Evolutionary conservation across 2,113 vertebrate genomes (phyloP).

Genomic region (Periophthalmodon schlosseri): DNA sequence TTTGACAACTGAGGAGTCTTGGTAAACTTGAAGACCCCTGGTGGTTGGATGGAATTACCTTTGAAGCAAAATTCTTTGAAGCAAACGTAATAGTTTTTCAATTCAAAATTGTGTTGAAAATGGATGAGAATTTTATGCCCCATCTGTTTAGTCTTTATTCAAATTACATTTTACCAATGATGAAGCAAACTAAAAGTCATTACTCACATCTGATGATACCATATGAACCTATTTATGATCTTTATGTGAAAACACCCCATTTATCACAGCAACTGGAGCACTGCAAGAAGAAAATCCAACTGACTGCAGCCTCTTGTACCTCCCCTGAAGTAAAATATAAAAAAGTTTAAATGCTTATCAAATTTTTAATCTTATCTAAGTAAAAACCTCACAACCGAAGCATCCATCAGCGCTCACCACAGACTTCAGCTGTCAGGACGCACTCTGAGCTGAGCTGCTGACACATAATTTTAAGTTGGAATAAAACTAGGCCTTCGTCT

Average conservation of each 20-base stretch:
- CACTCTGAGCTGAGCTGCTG: conserved; percentile 24
- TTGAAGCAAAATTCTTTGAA: not conserved
- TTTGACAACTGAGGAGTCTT: not conserved
- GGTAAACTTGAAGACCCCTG: not conserved
- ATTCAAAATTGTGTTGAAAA: not conserved
- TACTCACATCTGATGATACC: not conserved
- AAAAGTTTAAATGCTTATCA: not conserved
- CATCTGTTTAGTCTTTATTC: not conserved
- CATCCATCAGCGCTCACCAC: conserved; percentile 28
- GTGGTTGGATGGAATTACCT: not conserved
- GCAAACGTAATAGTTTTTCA: not conserved
- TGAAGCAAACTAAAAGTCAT: not conserved
- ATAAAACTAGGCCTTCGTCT: conserved; percentile 21
- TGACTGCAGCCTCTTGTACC: not conserved
- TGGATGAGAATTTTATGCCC: not conserved
- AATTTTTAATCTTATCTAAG: conserved; percentile 6
- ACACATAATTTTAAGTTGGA: conserved; percentile 25
- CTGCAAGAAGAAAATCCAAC: not conserved
- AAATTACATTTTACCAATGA: not conserved
- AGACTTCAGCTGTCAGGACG: conserved; percentile 15
- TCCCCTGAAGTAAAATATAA: not conserved
- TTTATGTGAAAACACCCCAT: not conserved
- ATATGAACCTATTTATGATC: not conserved
- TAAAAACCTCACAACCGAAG: conserved; percentile 14
- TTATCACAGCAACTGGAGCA: not conserved